Conservation (phyloP, 2,888 invertebrate genomes). For the Panzeria rudis region DNA sequence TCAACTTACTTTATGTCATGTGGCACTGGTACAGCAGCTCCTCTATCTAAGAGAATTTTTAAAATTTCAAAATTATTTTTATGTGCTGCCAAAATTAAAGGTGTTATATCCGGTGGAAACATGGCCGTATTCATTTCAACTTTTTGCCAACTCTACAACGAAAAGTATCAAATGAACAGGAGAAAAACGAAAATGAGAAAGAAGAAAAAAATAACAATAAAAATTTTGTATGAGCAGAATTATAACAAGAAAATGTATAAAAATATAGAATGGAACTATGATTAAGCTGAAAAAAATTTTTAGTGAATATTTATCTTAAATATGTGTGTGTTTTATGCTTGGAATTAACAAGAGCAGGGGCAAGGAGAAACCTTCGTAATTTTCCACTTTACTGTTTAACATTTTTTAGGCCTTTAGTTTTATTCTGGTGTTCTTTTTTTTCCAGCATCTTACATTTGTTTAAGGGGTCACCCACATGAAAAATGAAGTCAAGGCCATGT, state of each 20-base stretch:
- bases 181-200: neutral
- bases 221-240: neutral
- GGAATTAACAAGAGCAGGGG: neutral
- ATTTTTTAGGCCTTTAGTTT: slow-evolving; percentile 4
- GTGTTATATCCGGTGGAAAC: slow-evolving; percentile 97
- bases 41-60: slow-evolving; percentile 95
- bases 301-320: slow-evolving; percentile 15
- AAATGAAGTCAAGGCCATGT: slow-evolving; percentile 70
- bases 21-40: slow-evolving; percentile 95
- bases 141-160: slow-evolving; percentile 92
- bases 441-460: neutral
- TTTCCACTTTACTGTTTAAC: neutral
- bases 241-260: neutral
- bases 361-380: neutral
- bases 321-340: neutral
- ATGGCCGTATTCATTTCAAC: slow-evolving; percentile 91
- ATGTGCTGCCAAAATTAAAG: slow-evolving; percentile 95
- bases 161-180: slow-evolving; percentile 26
- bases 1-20: slow-evolving; percentile 89
- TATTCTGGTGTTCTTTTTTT: neutral
- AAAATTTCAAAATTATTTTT: slow-evolving; percentile 98
- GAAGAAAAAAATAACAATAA: slow-evolving; percentile 1
- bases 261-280: neutral
- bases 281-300: too few relatives aligned
- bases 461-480: slow-evolving; percentile 26